Percentiles rank a stretch among this genome's conserved stretches.
These are phyloP conservation scores for Euura saliciscinereae DNA, from an alignment of 1,140 invertebrate species.

Conservation along the genomic window DNA sequence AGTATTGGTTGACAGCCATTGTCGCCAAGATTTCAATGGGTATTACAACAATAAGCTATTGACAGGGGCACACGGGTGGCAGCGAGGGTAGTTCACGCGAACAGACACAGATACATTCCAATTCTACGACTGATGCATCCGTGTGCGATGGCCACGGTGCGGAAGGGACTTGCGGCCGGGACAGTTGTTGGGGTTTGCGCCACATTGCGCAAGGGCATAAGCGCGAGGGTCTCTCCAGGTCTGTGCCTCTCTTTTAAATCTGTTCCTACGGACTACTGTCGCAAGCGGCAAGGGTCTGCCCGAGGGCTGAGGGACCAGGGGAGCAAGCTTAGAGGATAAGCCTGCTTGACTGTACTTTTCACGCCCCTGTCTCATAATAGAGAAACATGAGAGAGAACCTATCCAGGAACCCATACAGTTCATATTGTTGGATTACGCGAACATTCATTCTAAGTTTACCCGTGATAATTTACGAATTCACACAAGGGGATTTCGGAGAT, in stretches of 20 bases:
- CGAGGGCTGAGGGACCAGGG: background rate
- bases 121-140: background rate
- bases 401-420: background rate
- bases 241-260: slow-evolving; percentile 15
- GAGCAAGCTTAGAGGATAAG: slow-evolving; percentile 25
- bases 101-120: background rate
- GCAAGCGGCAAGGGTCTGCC: too few relatives aligned
- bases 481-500: background rate
- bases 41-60: slow-evolving; percentile 54
- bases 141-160: slow-evolving; percentile 30
- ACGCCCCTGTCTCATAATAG: slow-evolving; percentile 43
- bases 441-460: too few relatives aligned
- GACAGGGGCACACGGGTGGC: slow-evolving; percentile 26
- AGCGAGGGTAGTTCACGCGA: background rate
- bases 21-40: slow-evolving; percentile 48
- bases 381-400: background rate
- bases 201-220: background rate
- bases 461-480: background rate
- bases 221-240: slow-evolving; percentile 18
- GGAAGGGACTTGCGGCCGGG: background rate
- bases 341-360: slow-evolving; percentile 56
- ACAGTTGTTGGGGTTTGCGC: background rate
- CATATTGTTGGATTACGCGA: background rate
- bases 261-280: too few relatives aligned
- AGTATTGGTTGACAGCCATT: slow-evolving; percentile 27